Base-by-base conservation (phyloP, 2,888 invertebrate species). In the Drosophila helvetica region DNA sequence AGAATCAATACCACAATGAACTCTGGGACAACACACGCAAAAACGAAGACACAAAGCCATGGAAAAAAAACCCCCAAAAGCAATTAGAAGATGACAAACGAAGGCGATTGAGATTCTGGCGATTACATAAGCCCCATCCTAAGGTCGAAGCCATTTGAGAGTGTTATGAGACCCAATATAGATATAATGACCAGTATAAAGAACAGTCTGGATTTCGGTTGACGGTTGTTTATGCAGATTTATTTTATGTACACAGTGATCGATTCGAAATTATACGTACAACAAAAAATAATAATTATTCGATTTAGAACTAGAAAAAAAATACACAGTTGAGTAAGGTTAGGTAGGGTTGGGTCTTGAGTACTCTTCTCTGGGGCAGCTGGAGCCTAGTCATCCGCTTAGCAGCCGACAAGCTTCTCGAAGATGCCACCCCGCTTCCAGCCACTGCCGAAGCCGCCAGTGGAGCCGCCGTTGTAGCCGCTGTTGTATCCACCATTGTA, bases 401-500 rank as follows among this genome's bases (percentile, higher is more conserved):
- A 89, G 64, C 89, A 89, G 64, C 90, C 89, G 10, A 80, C 60
- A 43, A 90, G 62, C 62, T 89, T 89, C 76, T 90, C 90, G 70
- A 80, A 86, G 70, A 89, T 81, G 74, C 89, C 88, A 42, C 90
- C 90, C 48, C 86, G 76, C 67, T 90, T 89, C 78, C 78, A 89
- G 75, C 82, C 85, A 15, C 73, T 60, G 10, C 46, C 71, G 63
- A 76, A 72, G 47, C 77, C 80, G 2, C 56, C 68, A 53, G 45
- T 42, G 58, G 27, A 62, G 4, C 67, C 66, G 12, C 50, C 58
- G 15, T 54, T 64, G 47, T 46, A 51, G 27, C 70, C 56, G 0
- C 68, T 47, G 1, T 77, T 61, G 63, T 55, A 79, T 15, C 60
- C 68, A 0, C 56, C 58, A 17, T 46, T 63, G 27, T 45, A 74